Percentiles rank a stretch among this genome's conserved stretches.
These are phyloP conservation scores for Agrotis segetum DNA, from an alignment of 2,888 invertebrate species.

Conservation along the genomic window DNA sequence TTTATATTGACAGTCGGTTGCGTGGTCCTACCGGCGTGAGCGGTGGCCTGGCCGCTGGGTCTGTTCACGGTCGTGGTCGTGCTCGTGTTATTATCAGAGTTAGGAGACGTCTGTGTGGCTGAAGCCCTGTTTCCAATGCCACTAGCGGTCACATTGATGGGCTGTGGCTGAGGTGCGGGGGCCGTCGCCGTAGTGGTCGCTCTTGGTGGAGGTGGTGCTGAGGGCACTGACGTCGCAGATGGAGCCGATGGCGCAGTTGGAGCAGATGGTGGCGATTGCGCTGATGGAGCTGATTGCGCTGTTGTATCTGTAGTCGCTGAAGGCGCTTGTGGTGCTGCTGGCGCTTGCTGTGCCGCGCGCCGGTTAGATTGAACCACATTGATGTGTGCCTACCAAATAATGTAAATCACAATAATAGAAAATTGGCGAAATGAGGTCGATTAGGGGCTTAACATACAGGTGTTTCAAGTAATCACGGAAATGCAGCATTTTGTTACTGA, in stretches of 20 bases:
- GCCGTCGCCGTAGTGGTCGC: background rate
- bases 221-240: background rate
- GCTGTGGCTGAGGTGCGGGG: constrained; percentile 16
- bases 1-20: constrained; percentile 74
- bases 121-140: constrained; percentile 32
- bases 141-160: background rate
- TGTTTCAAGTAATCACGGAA: too few relatives aligned
- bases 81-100: constrained; percentile 33
- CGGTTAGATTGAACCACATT: constrained; percentile 78
- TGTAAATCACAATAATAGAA: background rate
- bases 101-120: constrained; percentile 40
- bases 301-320: background rate
- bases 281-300: background rate
- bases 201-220: background rate
- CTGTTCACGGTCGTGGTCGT: constrained; percentile 27
- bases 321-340: background rate
- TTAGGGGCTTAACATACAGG: background rate
- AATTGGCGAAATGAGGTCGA: background rate
- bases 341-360: constrained; percentile 50
- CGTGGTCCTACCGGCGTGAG: constrained; percentile 71
- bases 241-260: background rate
- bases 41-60: constrained; percentile 25
- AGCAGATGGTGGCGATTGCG: background rate
- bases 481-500: background rate
- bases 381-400: constrained; percentile 74